Evolutionary conservation across 2,888 invertebrate genomes (phyloP), one percentile per base, ranked within the genome.

Genomic region (Periphyllus acericola): DNA sequence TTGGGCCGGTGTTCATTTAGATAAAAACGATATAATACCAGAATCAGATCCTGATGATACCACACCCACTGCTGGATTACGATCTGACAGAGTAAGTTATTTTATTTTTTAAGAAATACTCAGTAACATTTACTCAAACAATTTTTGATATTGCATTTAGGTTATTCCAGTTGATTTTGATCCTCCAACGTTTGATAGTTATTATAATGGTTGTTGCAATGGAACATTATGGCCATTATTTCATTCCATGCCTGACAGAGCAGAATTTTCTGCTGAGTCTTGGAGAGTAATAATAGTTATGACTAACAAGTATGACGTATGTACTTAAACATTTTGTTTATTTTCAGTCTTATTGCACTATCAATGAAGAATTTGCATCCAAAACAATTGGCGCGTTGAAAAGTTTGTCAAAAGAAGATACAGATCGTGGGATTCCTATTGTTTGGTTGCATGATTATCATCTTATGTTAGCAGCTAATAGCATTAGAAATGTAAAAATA

Each of bases 391-490:
- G 93, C 90, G 96, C 96, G 0, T 91, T 95, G 36, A 89, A 90
- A 88, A 90, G 89, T 71, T 72, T 90, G 40, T 89, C 89, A 68
- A 81, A 74, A n/a, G 89, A 89, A 85, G 89, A 89, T 84, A 89
- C 86, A 78, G 89, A 89, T 88, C 89, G 85, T 85, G 92, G 92
- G 21, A 91, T 94, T 25, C 97, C 97, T 0, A 94, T 98, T 89
- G 95, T 98, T 4, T 98, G 98, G 98, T 94, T 98, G 40, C 98
- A 98, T 91, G 98, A 98, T 91, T 98, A 98, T 91, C 98, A 98
- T 91, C 93, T 98, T 32, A 97, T 98, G 97, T 92, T 97, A 91
- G 96, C 97, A 25, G 97, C 98, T 68, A 97, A 96, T 91, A 96
- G 96, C 94, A 95, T 98, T 90, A 94, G 98, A 91, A 96, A 96